These are phyloP conservation scores for Numenius arquata DNA, from an alignment of 2,113 vertebrate genomes.

Conservation along the genomic window DNA sequence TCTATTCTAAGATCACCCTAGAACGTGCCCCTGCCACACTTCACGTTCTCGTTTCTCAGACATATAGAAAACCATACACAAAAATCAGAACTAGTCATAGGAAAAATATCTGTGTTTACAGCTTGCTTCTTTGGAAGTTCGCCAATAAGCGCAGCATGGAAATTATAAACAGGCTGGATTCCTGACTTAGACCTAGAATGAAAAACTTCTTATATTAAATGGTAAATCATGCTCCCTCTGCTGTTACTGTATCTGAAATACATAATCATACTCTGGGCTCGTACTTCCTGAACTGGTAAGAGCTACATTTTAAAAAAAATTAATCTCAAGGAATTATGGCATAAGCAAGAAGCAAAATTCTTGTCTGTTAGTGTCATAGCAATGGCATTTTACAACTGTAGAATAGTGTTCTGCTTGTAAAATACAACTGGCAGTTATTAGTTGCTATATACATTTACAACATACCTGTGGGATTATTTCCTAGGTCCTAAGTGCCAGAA, in stretches of 20 bases:
- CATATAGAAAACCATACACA: neutral
- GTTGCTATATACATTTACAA: neutral
- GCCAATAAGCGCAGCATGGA: neutral
- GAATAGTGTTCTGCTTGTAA: accelerated
- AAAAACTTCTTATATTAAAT: neutral
- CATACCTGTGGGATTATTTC: neutral
- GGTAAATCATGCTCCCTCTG: conserved; percentile 23
- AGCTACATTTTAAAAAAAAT: neutral
- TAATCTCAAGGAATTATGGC: neutral
- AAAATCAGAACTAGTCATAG: conserved; percentile 9
- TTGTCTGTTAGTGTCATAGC: neutral
- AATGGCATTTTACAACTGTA: neutral
- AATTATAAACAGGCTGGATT: conserved; percentile 39
- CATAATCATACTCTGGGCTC: neutral
- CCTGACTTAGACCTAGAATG: neutral
- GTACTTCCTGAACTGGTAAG: neutral
- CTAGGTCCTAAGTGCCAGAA: neutral
- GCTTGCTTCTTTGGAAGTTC: neutral
- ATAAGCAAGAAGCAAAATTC: neutral
- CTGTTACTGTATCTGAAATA: neutral
- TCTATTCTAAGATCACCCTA: neutral
- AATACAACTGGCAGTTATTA: accelerated
- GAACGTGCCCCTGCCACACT: neutral
- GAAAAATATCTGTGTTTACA: conserved; percentile 45
- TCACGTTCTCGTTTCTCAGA: neutral